Percentiles rank a stretch among this genome's conserved stretches.
Evolutionary conservation across 2,888 invertebrate genomes (phyloP).

Genomic region (Macropis europaea): DNA sequence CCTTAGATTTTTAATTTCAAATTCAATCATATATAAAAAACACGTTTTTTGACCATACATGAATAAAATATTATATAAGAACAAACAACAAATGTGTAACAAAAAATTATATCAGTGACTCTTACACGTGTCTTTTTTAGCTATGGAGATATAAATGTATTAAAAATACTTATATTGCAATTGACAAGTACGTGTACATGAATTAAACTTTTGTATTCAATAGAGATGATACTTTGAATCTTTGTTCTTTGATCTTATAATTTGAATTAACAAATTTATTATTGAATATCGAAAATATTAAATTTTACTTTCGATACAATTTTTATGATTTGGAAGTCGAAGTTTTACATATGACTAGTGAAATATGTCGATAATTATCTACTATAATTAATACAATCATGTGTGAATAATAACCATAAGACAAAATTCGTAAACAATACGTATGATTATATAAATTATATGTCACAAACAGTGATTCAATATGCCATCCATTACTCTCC

Average conservation of each 20-base stretch:
- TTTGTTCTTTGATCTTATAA: background rate
- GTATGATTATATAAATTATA: slow-evolving; percentile 34
- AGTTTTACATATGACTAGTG: slow-evolving; percentile 45
- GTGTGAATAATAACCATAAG: slow-evolving; percentile 26
- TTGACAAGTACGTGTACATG: background rate
- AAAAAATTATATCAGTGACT: background rate
- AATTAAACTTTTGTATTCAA: background rate
- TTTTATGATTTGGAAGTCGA: slow-evolving; percentile 17
- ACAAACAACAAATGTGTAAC: slow-evolving; percentile 18
- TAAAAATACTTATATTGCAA: slow-evolving; percentile 1
- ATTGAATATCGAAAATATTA: slow-evolving; percentile 3
- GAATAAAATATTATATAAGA: slow-evolving; percentile 6
- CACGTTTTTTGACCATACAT: background rate
- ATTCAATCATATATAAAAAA: slow-evolving; percentile 1
- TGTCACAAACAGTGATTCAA: slow-evolving; percentile 42
- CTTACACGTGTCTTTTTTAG: background rate
- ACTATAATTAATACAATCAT: slow-evolving; percentile 28
- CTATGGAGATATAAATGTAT: background rate
- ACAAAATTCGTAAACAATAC: slow-evolving; percentile 47
- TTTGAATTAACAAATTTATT: background rate
- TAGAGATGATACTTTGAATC: background rate
- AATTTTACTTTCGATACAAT: slow-evolving; percentile 4
- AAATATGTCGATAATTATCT: slow-evolving; percentile 22
- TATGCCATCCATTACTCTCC: slow-evolving; percentile 56
- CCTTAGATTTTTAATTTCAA: slow-evolving; percentile 2